phyloP scores from a whole-genome alignment of 1,140 invertebrate genomes.

The Philaenus spumarius region DNA sequence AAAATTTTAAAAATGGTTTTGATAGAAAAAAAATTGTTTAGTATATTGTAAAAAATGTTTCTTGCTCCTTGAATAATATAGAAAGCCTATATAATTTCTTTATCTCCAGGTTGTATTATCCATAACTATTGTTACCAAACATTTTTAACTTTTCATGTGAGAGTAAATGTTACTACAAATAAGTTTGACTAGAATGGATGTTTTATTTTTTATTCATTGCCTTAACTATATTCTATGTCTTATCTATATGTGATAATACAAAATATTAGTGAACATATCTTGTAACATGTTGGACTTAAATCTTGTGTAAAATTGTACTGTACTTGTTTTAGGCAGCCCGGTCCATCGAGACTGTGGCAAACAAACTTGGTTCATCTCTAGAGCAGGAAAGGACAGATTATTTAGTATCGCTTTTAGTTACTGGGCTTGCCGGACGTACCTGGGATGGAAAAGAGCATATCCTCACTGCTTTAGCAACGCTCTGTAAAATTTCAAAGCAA shows the following conservation, averaged over 20 bases:
- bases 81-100: neutral
- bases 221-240: neutral
- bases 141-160: neutral
- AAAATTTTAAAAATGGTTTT: constrained; percentile 7
- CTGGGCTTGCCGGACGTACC: constrained; percentile 71
- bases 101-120: too few species aligned
- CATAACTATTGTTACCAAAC: too few species aligned
- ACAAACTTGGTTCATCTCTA: constrained; percentile 59
- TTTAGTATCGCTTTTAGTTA: constrained; percentile 60
- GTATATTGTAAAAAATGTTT: neutral
- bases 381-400: constrained; percentile 55
- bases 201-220: neutral
- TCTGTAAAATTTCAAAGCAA: constrained; percentile 64
- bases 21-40: neutral
- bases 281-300: too few species aligned
- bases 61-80: neutral
- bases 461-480: constrained; percentile 61
- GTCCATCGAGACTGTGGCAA: constrained; percentile 70
- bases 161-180: neutral
- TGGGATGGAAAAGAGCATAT: constrained; percentile 83
- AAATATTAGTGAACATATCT: neutral
- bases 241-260: neutral
- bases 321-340: constrained; percentile 56
- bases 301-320: too few species aligned
- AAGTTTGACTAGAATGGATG: neutral